These are phyloP conservation scores for Sebastes itinus DNA, from an alignment of 2,797 vertebrate species.

Conservation along the genomic window DNA sequence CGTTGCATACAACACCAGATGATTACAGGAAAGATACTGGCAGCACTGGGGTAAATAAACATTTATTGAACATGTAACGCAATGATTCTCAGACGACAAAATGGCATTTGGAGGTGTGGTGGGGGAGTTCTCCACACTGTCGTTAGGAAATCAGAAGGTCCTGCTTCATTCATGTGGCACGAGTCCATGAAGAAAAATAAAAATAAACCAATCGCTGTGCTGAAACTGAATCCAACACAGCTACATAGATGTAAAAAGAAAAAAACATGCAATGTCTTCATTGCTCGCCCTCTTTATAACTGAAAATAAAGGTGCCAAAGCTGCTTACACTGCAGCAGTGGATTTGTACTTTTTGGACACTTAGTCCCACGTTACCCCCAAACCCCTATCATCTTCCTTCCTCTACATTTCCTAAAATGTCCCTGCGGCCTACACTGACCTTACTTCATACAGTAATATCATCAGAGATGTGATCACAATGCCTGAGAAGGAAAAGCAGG, in stretches of 20 bases:
- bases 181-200: constrained; percentile 20
- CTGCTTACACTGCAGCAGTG: constrained; percentile 29
- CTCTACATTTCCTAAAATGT: background rate
- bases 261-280: constrained; percentile 6
- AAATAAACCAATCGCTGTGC: background rate
- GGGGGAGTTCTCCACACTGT: background rate
- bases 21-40: background rate
- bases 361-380: background rate
- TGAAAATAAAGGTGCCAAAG: constrained; percentile 42
- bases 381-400: background rate
- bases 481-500: background rate
- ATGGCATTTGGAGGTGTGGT: constrained; percentile 26
- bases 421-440: constrained; percentile 1
- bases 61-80: constrained; percentile 64
- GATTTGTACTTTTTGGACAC: constrained; percentile 3
- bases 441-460: background rate
- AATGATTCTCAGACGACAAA: constrained; percentile 19
- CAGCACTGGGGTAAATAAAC: constrained; percentile 40
- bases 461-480: constrained; percentile 38
- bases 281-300: constrained; percentile 24
- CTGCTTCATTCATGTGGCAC: constrained; percentile 42
- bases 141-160: constrained; percentile 23
- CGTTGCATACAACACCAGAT: background rate
- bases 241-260: background rate
- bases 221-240: constrained; percentile 11